phyloP scores from a whole-genome alignment of 2,113 vertebrate species.

The Thunnus thynnus region DNA sequence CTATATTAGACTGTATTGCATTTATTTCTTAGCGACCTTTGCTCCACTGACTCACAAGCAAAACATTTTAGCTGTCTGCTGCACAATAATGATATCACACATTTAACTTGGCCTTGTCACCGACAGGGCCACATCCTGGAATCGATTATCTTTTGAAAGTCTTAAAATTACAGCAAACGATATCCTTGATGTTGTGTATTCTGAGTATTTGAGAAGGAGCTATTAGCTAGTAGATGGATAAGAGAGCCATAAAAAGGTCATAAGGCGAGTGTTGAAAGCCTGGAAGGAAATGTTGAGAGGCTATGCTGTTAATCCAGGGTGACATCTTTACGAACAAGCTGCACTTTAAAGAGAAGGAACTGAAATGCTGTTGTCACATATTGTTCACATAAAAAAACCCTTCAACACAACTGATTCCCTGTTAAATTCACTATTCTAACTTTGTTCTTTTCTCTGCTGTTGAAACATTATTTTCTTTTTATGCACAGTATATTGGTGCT shows the following conservation, averaged over 20 bases:
- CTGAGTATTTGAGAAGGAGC: neutral
- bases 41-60: neutral
- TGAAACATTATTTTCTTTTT: neutral
- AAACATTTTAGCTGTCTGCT: neutral
- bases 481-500: too few relatives aligned
- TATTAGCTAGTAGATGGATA: neutral
- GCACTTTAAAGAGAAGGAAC: neutral
- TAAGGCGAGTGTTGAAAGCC: neutral
- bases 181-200: slow-evolving; percentile 20
- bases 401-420: neutral
- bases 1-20: neutral
- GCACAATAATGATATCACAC: neutral
- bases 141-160: neutral
- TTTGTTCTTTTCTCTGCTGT: neutral
- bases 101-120: neutral
- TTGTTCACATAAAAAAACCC: slow-evolving; percentile 33
- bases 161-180: neutral
- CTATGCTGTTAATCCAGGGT: slow-evolving; percentile 8
- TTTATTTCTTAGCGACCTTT: neutral
- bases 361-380: slow-evolving; percentile 1
- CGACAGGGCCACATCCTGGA: neutral
- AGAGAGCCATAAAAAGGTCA: slow-evolving; percentile 24
- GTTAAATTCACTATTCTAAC: neutral
- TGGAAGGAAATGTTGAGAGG: slow-evolving; percentile 24
- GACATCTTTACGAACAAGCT: slow-evolving; percentile 37